Conservation (phyloP, 2,888 invertebrate species). For the Tenodera sinensis region DNA sequence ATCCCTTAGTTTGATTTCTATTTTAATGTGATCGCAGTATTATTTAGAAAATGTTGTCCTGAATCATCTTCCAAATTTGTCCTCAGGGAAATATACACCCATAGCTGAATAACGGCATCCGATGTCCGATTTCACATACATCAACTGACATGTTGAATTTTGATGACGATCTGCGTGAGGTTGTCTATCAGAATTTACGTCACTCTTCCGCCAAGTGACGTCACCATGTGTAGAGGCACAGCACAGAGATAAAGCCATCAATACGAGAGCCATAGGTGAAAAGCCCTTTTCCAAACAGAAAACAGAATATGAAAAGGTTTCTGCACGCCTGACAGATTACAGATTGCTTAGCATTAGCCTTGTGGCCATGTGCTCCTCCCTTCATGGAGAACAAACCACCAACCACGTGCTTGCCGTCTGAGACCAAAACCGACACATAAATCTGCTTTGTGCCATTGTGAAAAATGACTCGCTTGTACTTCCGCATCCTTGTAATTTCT, state of each 20-base stretch:
- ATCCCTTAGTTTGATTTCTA: no score
- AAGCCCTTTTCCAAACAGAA: slow-evolving; percentile 13
- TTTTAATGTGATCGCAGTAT: no score
- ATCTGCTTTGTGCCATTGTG: background rate
- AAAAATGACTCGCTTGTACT: background rate
- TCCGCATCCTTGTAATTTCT: background rate
- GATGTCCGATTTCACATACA: background rate
- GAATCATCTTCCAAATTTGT: no score
- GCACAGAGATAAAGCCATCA: background rate
- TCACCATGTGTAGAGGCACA: background rate
- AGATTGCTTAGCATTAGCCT: background rate
- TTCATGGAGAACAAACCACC: background rate
- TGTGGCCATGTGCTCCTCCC: background rate
- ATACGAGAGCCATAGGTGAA: background rate
- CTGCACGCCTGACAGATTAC: background rate
- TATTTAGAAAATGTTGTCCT: no score
- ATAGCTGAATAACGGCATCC: background rate
- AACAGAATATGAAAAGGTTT: slow-evolving; percentile 3
- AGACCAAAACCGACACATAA: background rate
- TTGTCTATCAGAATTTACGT: background rate
- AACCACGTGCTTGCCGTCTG: background rate
- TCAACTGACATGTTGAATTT: background rate
- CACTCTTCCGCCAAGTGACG: background rate
- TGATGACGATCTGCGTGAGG: background rate
- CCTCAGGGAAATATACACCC: no score